Conservation (phyloP, 2,888 invertebrate species). For the Nebria salina region DNA sequence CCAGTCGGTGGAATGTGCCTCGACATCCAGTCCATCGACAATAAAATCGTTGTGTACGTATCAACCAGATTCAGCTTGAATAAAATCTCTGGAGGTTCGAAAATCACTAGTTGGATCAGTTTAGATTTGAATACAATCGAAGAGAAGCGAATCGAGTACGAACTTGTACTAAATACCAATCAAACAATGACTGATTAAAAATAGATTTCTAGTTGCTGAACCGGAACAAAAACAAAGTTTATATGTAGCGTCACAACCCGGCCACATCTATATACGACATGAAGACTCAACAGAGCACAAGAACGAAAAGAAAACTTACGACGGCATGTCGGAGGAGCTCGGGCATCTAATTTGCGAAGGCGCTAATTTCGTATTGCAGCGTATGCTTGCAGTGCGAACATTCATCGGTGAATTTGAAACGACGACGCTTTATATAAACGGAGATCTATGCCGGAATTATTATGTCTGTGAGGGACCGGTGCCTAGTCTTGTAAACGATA, state of each 20-base stretch:
- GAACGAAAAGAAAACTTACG: slow-evolving; percentile 65
- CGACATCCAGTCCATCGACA: slow-evolving; percentile 62
- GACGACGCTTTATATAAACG: slow-evolving; percentile 68
- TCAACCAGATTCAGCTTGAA: slow-evolving; percentile 69
- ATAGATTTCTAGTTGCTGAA: slow-evolving; percentile 61
- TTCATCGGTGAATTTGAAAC: slow-evolving; percentile 68
- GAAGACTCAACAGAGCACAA: slow-evolving; percentile 61
- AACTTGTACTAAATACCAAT: too few species aligned
- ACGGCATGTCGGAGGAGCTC: slow-evolving; percentile 63
- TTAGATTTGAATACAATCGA: slow-evolving; percentile 71
- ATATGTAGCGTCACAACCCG: slow-evolving; percentile 67
- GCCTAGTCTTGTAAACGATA: slow-evolving; percentile 65
- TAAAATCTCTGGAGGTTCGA: slow-evolving; percentile 68
- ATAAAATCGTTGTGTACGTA: slow-evolving; percentile 69
- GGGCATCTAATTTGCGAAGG: slow-evolving; percentile 70
- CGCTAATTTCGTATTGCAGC: slow-evolving; percentile 69
- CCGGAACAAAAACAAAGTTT: slow-evolving; percentile 62
- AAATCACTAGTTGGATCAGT: slow-evolving; percentile 69
- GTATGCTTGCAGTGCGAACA: slow-evolving; percentile 68
- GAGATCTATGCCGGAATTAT: slow-evolving; percentile 68
- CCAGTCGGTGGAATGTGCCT: slow-evolving; percentile 61
- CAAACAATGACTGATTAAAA: slow-evolving; percentile 49
- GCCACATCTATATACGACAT: slow-evolving; percentile 67
- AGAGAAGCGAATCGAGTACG: slow-evolving; percentile 68
- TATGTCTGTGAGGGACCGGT: slow-evolving; percentile 69